A percentile compares a stretch with the other conserved stretches of the same genome.
Evolutionary conservation across 2,888 invertebrate species (phyloP).

Genomic region (Sphinx pinastri): DNA sequence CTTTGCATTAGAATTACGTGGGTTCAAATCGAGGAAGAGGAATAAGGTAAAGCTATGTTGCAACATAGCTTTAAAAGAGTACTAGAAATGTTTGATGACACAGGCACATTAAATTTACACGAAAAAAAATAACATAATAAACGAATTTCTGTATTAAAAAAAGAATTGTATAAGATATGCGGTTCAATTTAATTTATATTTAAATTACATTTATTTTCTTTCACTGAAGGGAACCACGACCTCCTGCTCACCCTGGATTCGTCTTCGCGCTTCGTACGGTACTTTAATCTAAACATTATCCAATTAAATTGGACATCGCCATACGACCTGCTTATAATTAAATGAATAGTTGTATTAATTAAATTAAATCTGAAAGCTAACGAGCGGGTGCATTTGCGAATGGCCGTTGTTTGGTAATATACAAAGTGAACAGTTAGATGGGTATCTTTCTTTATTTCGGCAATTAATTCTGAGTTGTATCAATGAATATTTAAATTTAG

Average conservation of each 20-base stretch:
- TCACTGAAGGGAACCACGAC: too few relatives aligned
- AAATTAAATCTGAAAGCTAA: neutral
- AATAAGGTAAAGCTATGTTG: neutral
- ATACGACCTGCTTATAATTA: conserved; percentile 11
- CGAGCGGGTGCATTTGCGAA: conserved; percentile 1
- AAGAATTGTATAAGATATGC: too few relatives aligned
- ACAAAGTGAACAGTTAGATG: neutral
- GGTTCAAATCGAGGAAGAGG: neutral
- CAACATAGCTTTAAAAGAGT: too few relatives aligned
- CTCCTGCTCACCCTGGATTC: neutral
- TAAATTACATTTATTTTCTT: neutral
- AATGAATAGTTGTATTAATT: conserved; percentile 5
- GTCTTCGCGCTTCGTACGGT: neutral
- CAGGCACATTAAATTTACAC: too few relatives aligned
- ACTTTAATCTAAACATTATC: conserved; percentile 5
- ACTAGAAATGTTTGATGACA: neutral
- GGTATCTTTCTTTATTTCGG: neutral
- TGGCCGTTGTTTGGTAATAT: neutral
- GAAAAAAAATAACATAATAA: too few relatives aligned
- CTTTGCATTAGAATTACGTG: neutral
- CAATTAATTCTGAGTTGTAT: too few relatives aligned
- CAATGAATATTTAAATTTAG: too few relatives aligned
- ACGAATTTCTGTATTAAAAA: neutral
- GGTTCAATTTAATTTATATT: too few relatives aligned
- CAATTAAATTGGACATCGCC: conserved; percentile 20